phyloP scores from a whole-genome alignment of 1,140 invertebrate genomes.

The Melitaea cinxia region DNA sequence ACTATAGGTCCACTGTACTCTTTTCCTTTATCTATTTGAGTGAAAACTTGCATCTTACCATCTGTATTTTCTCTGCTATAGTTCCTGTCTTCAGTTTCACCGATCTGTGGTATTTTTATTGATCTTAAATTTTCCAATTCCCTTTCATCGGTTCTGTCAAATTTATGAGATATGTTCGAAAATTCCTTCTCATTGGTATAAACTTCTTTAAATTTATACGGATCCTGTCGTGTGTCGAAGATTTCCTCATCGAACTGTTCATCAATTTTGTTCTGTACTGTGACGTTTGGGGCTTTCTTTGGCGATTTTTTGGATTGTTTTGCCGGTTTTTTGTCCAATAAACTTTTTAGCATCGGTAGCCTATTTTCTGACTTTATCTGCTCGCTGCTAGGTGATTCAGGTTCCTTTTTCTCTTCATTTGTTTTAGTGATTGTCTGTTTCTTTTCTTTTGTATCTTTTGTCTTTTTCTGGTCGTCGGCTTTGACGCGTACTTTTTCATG shows the following conservation, averaged over 20 bases:
- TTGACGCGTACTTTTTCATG: conserved; percentile 80
- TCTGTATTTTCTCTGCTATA: conserved; percentile 58
- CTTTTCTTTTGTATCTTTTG: conserved; percentile 34
- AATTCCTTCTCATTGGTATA: conserved; percentile 27
- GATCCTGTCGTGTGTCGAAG: conserved; percentile 47
- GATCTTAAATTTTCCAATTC: conserved; percentile 48
- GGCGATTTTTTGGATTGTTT: conserved; percentile 46
- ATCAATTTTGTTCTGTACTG: conserved; percentile 46
- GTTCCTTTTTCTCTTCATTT: conserved; percentile 15
- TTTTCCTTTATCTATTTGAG: conserved; percentile 58
- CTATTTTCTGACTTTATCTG: conserved; percentile 42
- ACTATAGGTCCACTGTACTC: conserved; percentile 44
- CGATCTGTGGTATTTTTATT: conserved; percentile 38
- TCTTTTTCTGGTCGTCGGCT: conserved; percentile 37
- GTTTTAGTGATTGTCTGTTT: conserved; percentile 31
- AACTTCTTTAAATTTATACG: conserved; percentile 44
- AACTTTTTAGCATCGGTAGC: conserved; percentile 41
- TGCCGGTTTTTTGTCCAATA: conserved; percentile 50
- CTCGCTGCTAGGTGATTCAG: conserved; percentile 27
- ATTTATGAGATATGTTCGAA: conserved; percentile 31
- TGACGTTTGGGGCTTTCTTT: conserved; percentile 64
- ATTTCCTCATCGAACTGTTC: conserved; percentile 45
- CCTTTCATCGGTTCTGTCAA: conserved; percentile 44
- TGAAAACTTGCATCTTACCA: conserved; percentile 66
- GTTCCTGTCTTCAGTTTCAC: conserved; percentile 39